A percentile compares a stretch with the other conserved stretches of the same genome.
These are phyloP conservation scores for Chaetophractus vellerosus DNA, from an alignment of 2,797 vertebrate species.

Conservation along the genomic window DNA sequence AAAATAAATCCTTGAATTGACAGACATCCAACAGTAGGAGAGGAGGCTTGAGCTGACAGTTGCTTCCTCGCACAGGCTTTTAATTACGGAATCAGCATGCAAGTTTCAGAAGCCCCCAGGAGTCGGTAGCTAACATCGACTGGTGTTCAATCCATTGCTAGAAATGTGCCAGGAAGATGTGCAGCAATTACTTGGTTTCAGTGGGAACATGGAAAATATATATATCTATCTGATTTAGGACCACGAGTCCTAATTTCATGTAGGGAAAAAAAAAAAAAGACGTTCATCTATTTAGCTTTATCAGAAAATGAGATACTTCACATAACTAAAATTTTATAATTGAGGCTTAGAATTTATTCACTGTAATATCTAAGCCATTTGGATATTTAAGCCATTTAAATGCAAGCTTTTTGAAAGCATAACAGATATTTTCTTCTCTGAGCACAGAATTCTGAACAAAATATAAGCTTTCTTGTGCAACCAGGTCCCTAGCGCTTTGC, in stretches of 20 bases:
- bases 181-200: conserved; percentile 72
- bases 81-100: conserved; percentile 92
- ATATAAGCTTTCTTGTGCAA: neutral
- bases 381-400: conserved; percentile 8
- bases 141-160: conserved; percentile 77
- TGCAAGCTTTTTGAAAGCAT: neutral
- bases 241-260: conserved; percentile 55
- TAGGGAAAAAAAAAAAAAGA: neutral
- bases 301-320: conserved; percentile 47
- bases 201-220: conserved; percentile 69
- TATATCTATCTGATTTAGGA: conserved; percentile 35
- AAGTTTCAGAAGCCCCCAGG: conserved; percentile 85
- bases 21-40: conserved; percentile 90
- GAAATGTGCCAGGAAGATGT: conserved; percentile 82
- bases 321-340: conserved; percentile 55
- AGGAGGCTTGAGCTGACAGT: conserved; percentile 89
- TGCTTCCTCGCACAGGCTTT: conserved; percentile 89
- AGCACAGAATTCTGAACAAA: neutral
- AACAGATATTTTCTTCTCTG: neutral
- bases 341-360: conserved; percentile 18
- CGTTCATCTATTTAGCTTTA: conserved; percentile 33
- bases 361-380: neutral
- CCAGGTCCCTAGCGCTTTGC: neutral
- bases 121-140: conserved; percentile 86
- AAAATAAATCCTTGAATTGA: conserved; percentile 85